Percentiles rank a stretch among this genome's conserved stretches.
Conservation (phyloP, 2,113 vertebrate species). For the Periophthalmus modestus region DNA sequence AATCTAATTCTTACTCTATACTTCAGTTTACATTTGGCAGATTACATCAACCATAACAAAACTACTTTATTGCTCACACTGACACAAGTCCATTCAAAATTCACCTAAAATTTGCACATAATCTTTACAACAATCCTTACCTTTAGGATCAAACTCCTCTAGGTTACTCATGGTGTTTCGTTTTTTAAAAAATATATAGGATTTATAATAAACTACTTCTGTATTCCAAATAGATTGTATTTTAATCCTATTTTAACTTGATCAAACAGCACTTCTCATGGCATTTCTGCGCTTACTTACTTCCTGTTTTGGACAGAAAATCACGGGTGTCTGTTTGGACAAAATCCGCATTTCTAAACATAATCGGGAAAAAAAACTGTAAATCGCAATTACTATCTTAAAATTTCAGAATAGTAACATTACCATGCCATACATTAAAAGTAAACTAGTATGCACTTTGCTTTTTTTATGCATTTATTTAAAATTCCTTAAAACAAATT, state of each 20-base stretch:
- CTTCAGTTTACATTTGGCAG: too few relatives aligned
- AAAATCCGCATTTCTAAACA: background rate
- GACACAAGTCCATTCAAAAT: background rate
- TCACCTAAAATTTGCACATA: background rate
- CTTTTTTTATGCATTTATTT: rapidly evolving
- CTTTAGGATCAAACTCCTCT: conserved; percentile 74
- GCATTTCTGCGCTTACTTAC: conserved; percentile 20
- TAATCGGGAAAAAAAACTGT: background rate
- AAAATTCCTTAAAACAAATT: background rate
- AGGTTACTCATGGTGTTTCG: conserved; percentile 42
- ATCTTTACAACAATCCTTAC: conserved; percentile 38
- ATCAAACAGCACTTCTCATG: background rate
- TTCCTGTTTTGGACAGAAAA: conserved; percentile 46
- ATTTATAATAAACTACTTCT: background rate
- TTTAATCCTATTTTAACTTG: background rate
- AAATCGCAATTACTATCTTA: background rate
- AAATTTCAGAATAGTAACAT: rapidly evolving
- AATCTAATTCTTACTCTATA: too few relatives aligned
- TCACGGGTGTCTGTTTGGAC: conserved; percentile 9
- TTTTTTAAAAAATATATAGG: background rate
- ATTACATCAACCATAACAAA: too few relatives aligned
- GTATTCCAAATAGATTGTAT: background rate
- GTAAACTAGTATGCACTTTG: background rate
- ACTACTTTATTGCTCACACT: background rate
- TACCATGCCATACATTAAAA: background rate